phyloP scores from a whole-genome alignment of 64 coral and sea anemone genomes.

The Actinia equina region DNA sequence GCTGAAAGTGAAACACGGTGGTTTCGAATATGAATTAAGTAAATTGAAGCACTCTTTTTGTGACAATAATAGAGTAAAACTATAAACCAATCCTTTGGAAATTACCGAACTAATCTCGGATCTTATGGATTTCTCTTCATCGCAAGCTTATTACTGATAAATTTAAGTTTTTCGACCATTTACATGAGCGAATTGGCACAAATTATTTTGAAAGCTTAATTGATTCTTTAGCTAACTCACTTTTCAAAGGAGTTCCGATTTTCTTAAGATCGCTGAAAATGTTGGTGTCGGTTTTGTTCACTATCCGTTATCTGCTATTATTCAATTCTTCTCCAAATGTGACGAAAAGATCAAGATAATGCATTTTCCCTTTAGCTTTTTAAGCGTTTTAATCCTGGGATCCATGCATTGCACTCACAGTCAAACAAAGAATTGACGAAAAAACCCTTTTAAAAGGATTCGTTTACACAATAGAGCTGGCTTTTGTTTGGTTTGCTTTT shows the following conservation, averaged over 20 bases:
- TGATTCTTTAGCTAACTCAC: too few species aligned
- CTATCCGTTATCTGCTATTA: background rate
- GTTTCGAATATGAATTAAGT: background rate
- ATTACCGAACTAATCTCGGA: background rate
- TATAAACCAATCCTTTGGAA: background rate
- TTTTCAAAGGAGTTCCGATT: background rate
- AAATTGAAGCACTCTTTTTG: background rate
- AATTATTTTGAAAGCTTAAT: background rate
- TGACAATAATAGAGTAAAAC: background rate
- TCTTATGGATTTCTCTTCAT: too few species aligned
- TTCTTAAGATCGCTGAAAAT: background rate
- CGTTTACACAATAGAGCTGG: background rate
- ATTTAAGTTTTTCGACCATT: background rate
- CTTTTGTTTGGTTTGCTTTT: background rate
- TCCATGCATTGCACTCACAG: background rate
- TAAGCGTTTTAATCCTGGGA: background rate
- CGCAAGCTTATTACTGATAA: background rate
- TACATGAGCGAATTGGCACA: background rate
- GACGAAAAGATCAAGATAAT: background rate
- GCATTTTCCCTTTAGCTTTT: background rate
- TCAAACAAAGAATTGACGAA: background rate
- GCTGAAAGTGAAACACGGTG: background rate
- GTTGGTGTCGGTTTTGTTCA: background rate
- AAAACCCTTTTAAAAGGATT: constrained; percentile 6
- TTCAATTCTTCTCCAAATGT: background rate